These are phyloP conservation scores for Cardinalis cardinalis DNA, from an alignment of 2,113 vertebrate species.

Conservation along the genomic window DNA sequence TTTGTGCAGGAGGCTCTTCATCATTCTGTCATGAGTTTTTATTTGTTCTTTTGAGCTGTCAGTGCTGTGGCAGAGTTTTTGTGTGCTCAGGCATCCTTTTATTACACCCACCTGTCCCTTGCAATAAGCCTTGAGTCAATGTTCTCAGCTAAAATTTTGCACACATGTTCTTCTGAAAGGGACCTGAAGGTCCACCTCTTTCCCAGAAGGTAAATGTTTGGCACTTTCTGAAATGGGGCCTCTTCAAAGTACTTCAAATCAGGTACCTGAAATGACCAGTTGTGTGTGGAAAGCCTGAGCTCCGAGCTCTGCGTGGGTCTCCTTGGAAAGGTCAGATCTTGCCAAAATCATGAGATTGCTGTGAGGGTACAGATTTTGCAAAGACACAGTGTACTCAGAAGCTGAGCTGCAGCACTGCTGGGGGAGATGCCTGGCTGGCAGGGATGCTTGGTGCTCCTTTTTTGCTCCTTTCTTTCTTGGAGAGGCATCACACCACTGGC, in stretches of 20 bases:
- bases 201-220: neutral
- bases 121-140: neutral
- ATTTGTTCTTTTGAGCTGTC: neutral
- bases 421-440: neutral
- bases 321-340: neutral
- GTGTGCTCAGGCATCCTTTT: neutral
- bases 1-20: neutral
- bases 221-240: neutral
- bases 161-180: neutral
- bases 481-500: neutral
- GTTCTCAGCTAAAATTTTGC: neutral
- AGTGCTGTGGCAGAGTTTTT: neutral
- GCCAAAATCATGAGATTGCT: accelerated
- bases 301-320: accelerated
- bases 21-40: neutral
- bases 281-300: neutral
- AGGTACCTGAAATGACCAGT: neutral
- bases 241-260: neutral
- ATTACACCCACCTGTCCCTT: neutral
- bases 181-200: neutral
- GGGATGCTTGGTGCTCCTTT: neutral
- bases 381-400: neutral
- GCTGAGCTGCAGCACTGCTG: neutral
- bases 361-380: neutral
- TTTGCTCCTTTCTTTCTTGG: neutral